A percentile compares a stretch with the other conserved stretches of the same genome.
phyloP scores from a whole-genome alignment of 2,113 vertebrate species.

The Embiotoca jacksoni region DNA sequence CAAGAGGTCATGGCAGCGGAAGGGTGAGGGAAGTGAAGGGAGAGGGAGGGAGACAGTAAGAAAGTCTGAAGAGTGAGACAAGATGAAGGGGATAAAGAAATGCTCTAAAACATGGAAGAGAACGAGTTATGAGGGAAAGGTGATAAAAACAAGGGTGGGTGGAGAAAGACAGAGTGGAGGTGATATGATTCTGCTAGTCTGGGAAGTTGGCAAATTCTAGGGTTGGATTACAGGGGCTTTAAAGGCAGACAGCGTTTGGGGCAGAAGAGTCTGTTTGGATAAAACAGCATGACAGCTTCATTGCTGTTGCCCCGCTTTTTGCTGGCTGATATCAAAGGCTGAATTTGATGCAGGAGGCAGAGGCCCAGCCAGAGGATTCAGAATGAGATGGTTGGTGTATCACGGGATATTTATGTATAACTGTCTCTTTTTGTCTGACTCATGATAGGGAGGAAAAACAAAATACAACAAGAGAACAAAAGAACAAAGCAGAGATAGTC shows the following conservation, averaged over 20 bases:
- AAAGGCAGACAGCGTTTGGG: constrained; percentile 56
- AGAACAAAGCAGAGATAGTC: constrained; percentile 5
- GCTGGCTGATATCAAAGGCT: constrained; percentile 65
- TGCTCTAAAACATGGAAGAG: constrained; percentile 28
- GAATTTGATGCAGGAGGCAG: constrained; percentile 51
- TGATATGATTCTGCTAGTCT: constrained; percentile 33
- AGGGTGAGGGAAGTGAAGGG: neutral
- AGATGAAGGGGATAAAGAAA: constrained; percentile 13
- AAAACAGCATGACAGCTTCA: constrained; percentile 61
- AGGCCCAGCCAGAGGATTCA: constrained; percentile 32
- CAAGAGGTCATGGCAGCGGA: constrained; percentile 60
- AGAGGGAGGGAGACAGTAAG: neutral
- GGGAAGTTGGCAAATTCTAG: constrained; percentile 55
- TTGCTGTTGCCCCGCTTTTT: constrained; percentile 40
- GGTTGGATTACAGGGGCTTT: constrained; percentile 74
- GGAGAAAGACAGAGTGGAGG: constrained; percentile 14
- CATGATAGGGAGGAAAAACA: constrained; percentile 1
- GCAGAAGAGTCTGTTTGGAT: constrained; percentile 58
- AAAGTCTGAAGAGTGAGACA: constrained; percentile 13
- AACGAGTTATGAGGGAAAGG: constrained; percentile 15
- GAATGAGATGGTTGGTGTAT: constrained; percentile 23
- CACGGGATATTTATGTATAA: neutral
- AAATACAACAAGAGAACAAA: constrained; percentile 4
- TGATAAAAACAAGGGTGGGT: constrained; percentile 32
- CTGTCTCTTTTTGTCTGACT: constrained; percentile 25